Evolutionary conservation across 2,797 vertebrate species (phyloP).

Genomic region (Lagothrix lagotricha): DNA sequence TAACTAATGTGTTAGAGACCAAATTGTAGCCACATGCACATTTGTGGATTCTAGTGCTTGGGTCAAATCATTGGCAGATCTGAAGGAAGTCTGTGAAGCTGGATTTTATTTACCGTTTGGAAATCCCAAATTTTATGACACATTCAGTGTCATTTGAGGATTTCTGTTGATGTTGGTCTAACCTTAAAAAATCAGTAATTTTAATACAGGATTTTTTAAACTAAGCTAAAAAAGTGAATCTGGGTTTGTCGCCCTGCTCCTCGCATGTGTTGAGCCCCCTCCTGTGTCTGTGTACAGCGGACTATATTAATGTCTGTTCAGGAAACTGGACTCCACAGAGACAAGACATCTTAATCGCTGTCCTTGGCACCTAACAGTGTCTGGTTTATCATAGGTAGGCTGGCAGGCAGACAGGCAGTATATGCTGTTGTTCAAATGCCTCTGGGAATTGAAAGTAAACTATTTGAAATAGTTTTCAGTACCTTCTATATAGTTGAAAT

Average conservation of each 20-base stretch:
- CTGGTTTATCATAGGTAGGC: background rate
- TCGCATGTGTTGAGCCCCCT: background rate
- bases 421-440: constrained; percentile 30
- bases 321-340: background rate
- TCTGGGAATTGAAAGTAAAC: constrained; percentile 24
- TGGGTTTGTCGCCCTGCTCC: background rate
- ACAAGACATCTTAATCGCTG: background rate
- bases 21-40: rapidly evolving
- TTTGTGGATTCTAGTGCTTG: background rate
- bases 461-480: background rate
- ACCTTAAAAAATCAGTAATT: background rate
- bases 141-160: background rate
- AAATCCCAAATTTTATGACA: constrained; percentile 9
- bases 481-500: background rate
- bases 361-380: background rate
- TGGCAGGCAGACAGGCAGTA: background rate
- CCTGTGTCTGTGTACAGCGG: background rate
- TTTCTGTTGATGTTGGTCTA: background rate
- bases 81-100: background rate
- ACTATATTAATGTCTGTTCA: background rate
- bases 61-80: background rate
- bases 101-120: background rate
- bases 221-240: background rate
- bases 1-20: background rate
- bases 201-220: background rate